Base-by-base conservation (phyloP, 2,113 vertebrate genomes). In the Poeciliopsis prolifica region DNA sequence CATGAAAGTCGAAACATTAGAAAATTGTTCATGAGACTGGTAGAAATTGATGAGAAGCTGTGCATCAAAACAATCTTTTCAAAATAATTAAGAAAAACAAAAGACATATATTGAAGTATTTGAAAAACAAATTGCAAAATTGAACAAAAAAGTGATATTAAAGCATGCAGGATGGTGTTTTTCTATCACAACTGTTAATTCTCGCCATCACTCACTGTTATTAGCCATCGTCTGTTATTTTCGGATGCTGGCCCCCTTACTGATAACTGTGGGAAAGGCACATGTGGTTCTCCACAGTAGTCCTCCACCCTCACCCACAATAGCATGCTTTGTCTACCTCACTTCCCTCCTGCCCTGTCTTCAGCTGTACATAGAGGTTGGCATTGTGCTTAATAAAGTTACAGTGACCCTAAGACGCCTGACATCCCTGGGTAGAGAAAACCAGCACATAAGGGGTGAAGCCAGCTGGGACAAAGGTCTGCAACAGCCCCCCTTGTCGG, bases 311-410 rank as follows among this genome's bases (percentile, higher is more conserved):
- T 79, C 75, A 77, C 65, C 84, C 80, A 93, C 90, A 93, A 91
- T 90, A 83, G 48, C 54, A 19, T 30, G 73, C 91, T 90, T 94
- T 95, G 93, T 95, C 87, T 72, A 74, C 67, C 65, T 82, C 83
- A 77, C 75, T 78, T 88, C 85, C 89, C 84, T 81, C 61, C 86
- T 81, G 83, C 74, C 74, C 77, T 72, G 82, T 84, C 65, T 78
- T 77, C 75, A 83, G 86, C 29, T 37, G 82, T 68, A 83, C 81
- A 93, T 91, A 94, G 92, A 22, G 81, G 88, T 93, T 86, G 85
- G 88, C 79, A 94, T 94, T 95, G 91, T 93, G 86, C 86, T 91
- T 89, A 93, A 89, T 91, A 86, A 89, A 90, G 89, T 92, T 93
- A 91, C 87, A 92, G 84, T 91, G 87, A 82, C 81, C 83, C 84